Base-by-base conservation (phyloP, 1,140 invertebrate genomes). In the Lordiphosa clarofinis region DNA sequence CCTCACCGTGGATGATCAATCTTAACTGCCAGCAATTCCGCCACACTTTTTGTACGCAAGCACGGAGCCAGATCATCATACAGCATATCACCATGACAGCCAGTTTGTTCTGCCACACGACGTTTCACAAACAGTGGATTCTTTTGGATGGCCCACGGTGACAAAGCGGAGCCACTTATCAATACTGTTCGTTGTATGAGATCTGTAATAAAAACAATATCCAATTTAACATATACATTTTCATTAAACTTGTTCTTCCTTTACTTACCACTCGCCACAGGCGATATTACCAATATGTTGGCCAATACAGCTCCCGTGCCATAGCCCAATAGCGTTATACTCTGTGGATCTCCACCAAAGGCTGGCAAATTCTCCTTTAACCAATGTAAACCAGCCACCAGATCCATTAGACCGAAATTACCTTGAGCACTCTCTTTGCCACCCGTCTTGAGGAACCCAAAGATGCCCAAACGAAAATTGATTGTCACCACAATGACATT, bases 401-500 rank as follows among this genome's bases (percentile, higher is more conserved):
- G 91, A 90, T 99, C 97, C 94, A 98, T 96, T 71, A 98, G 91
- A 5, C 96, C 97, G 78, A 97, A 98, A 91, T 98, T 98, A 73
- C 97, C 97, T 89, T 97, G 95, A 71, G 94, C 93, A 89, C 94
- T 94, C 69, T 93, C 93, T 89, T 95, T 95, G 66, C 94, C 92
- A 78, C 95, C 95, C 62, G 96, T 96, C 90, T 96, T 96, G 78
- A 96, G 92, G 91, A 97, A 97, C 97, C 98, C 98, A 87, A 99
- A 92, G 71, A 98, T 94, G 56, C 98, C 98, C 55, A 99, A 93
- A 75, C 98, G 93, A 92, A 98, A 99, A 92, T 99, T 99, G 87
- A 99, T 94, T 71, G 97, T 97, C 86, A 99, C 95, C 60, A 99
- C 97, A 86, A 99, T 95, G 81, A 99, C 93, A 87, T 96, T 94